Base-by-base conservation (phyloP, 2,113 vertebrate species). In the Corythornis vintsioides region DNA sequence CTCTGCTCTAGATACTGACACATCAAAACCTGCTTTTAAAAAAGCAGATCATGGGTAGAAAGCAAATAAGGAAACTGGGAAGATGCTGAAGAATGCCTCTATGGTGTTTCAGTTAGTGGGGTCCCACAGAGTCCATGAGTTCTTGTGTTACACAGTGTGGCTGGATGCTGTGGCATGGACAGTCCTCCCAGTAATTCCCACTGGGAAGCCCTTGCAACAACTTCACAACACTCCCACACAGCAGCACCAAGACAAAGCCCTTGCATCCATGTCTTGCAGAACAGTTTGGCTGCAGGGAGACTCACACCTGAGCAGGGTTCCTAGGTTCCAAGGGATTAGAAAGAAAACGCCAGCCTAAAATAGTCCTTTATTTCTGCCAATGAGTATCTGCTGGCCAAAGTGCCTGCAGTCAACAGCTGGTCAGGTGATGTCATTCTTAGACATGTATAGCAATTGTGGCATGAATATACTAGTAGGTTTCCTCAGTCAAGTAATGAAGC, bases 111-210 rank as follows among this genome's bases (percentile, higher is more conserved):
- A 13, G 6, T 31, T 29, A 63, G 19, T 4, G 22, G 3, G 25
- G 16, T 52, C 14, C 33, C 31, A 33, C 35, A 13, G 3, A 76
- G 8, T 31, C 35, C 24, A 22, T 13, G 9, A 5, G 13, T 7
- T 66, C 48, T 9, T 10, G 42, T 13, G 31, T 31, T 8, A 7
- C 45, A 11, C 0, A 8, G 10, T 1, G 13, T 4, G 20, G 50
- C 35, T 56, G 45, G 13, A 15, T 35, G 35, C 14, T 0, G 8
- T 18, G 16, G 9, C 48, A 71, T 0, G 7, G 11, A 8, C 17
- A 63, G 6, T 4, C 6, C 29, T 10, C n/a, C 4, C 22, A 7
- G 7, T 52, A 31, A 53, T 13, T 56, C 5, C 15, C 24, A 24
- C 10, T 33, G 70, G 33, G 24, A 56, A 56, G 18, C 19, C 55